Conservation (phyloP, 2,113 vertebrate genomes). For the Caranx ignobilis region DNA sequence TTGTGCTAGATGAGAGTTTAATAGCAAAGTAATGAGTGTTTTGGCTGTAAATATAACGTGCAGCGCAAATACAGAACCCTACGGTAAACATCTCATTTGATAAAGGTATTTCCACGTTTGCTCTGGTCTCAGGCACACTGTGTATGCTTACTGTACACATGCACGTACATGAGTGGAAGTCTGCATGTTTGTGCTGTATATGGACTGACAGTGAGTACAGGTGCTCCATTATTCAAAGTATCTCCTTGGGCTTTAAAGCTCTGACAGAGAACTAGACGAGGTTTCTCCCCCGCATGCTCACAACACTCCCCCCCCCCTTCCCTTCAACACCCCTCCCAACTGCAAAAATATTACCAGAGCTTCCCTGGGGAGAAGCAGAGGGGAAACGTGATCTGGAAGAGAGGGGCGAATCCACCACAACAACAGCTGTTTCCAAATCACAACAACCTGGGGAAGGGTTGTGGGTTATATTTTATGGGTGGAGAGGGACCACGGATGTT, state of each 20-base stretch:
- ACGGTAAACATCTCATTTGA: slow-evolving; percentile 24
- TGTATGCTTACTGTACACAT: slow-evolving; percentile 10
- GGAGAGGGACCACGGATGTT: slow-evolving; percentile 79
- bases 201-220: slow-evolving; percentile 63
- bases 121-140: neutral
- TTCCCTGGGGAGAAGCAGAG: slow-evolving; percentile 73
- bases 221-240: slow-evolving; percentile 83
- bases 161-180: slow-evolving; percentile 34
- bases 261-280: slow-evolving; percentile 72
- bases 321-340: slow-evolving; percentile 59
- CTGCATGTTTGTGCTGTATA: slow-evolving; percentile 37
- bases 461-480: slow-evolving; percentile 84
- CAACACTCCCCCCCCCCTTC: neutral
- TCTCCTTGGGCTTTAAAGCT: slow-evolving; percentile 80
- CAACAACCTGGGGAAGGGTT: slow-evolving; percentile 83
- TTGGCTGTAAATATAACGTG: slow-evolving; percentile 37
- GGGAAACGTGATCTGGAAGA: slow-evolving; percentile 83
- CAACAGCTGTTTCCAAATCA: slow-evolving; percentile 87
- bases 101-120: slow-evolving; percentile 24
- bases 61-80: slow-evolving; percentile 30
- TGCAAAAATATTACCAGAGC: slow-evolving; percentile 80
- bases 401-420: slow-evolving; percentile 81
- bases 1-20: slow-evolving; percentile 70
- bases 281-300: slow-evolving; percentile 42
- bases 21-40: slow-evolving; percentile 70